These are phyloP conservation scores for Nycticebus coucang DNA, from an alignment of 2,113 vertebrate genomes.

Conservation along the genomic window DNA sequence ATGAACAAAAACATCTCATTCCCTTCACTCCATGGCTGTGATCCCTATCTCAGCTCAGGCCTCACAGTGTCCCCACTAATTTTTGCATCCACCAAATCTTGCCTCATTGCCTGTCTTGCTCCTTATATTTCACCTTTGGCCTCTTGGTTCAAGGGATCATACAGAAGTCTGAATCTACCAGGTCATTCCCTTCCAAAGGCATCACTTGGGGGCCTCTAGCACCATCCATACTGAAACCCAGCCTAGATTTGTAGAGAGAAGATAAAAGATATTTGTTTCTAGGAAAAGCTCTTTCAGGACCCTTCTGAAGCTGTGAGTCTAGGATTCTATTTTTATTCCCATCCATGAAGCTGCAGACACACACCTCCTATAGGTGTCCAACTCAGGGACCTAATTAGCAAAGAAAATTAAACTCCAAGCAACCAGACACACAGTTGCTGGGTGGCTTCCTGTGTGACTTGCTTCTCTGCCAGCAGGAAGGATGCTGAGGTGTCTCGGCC, in stretches of 20 bases:
- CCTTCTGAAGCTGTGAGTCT: slow-evolving; percentile 21
- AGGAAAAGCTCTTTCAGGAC: background rate
- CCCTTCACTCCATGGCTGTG: background rate
- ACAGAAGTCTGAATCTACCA: too few species aligned
- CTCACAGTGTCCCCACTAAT: background rate
- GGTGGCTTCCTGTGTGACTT: slow-evolving; percentile 16
- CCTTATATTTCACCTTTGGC: background rate
- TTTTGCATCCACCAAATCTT: too few species aligned
- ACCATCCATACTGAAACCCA: background rate
- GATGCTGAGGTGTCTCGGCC: background rate
- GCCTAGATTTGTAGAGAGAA: background rate
- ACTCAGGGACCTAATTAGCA: slow-evolving; percentile 54
- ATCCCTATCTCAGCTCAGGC: too few species aligned
- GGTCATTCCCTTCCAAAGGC: background rate
- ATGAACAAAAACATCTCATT: background rate
- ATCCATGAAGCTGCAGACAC: slow-evolving; percentile 1
- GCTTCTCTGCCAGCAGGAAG: background rate
- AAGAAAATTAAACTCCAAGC: slow-evolving; percentile 63
- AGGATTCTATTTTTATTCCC: slow-evolving; percentile 57
- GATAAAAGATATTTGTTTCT: background rate
- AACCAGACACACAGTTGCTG: background rate
- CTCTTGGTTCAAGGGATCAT: background rate
- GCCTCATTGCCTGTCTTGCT: background rate
- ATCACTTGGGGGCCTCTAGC: background rate
- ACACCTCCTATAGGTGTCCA: slow-evolving; percentile 46